phyloP scores from a whole-genome alignment of 2,888 invertebrate genomes.

The Pammene fasciana region DNA sequence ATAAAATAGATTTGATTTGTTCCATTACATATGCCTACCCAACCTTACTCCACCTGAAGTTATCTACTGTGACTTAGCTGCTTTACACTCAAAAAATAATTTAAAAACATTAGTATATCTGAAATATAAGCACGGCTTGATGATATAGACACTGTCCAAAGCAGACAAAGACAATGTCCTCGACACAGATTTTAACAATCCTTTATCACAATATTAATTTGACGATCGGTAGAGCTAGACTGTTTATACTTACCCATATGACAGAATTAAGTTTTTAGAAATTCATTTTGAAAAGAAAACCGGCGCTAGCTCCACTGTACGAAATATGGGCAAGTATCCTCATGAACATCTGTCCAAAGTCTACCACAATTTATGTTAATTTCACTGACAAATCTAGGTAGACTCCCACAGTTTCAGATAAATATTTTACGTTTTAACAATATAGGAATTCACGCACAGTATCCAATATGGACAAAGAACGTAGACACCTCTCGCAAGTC shows the following conservation, averaged over 20 bases:
- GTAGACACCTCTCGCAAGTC: slow-evolving; percentile 70
- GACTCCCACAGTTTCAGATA: slow-evolving; percentile 78
- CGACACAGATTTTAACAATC: slow-evolving; percentile 60
- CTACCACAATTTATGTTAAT: slow-evolving; percentile 81
- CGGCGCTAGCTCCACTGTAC: slow-evolving; percentile 73
- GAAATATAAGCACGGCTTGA: slow-evolving; percentile 60
- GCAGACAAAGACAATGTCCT: slow-evolving; percentile 70
- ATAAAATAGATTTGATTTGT: slow-evolving; percentile 58
- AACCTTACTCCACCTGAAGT: slow-evolving; percentile 44
- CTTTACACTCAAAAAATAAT: slow-evolving; percentile 51
- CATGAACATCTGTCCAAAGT: slow-evolving; percentile 68
- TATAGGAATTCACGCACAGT: slow-evolving; percentile 74
- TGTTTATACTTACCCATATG: slow-evolving; percentile 65
- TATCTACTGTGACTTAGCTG: slow-evolving; percentile 59
- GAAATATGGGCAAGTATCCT: slow-evolving; percentile 60
- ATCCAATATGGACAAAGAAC: slow-evolving; percentile 81
- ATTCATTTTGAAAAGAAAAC: slow-evolving; percentile 58
- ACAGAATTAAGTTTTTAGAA: slow-evolving; percentile 52
- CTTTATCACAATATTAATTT: slow-evolving; percentile 45
- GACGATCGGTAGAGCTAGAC: slow-evolving; percentile 72
- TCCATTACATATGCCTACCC: slow-evolving; percentile 48
- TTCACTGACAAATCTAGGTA: slow-evolving; percentile 79
- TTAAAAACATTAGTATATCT: slow-evolving; percentile 32
- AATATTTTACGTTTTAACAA: slow-evolving; percentile 82
- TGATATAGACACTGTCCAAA: slow-evolving; percentile 66